A percentile compares a stretch with the other conserved stretches of the same genome.
Evolutionary conservation across 2,888 invertebrate species (phyloP).

Genomic region (Trilocha varians): DNA sequence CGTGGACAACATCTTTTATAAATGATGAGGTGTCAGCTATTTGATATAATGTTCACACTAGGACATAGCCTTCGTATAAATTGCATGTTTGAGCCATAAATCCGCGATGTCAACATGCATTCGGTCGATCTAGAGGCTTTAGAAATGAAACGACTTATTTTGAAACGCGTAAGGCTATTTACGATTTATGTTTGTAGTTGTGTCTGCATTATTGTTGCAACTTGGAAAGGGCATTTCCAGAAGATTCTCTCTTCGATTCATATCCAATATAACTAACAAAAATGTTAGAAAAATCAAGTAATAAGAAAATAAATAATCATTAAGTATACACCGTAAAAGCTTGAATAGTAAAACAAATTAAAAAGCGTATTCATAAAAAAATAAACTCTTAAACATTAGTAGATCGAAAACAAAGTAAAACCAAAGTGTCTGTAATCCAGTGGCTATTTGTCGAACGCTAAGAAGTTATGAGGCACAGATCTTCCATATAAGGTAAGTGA

Average conservation of each 20-base stretch:
- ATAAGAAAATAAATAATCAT: too few relatives aligned
- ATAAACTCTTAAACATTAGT: neutral
- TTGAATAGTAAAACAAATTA: too few relatives aligned
- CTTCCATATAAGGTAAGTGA: slow-evolving; percentile 24
- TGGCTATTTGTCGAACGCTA: slow-evolving; percentile 31
- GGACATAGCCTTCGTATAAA: slow-evolving; percentile 20
- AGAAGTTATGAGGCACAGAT: slow-evolving; percentile 24
- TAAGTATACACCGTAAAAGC: too few relatives aligned
- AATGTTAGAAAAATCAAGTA: too few relatives aligned
- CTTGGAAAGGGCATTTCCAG: too few relatives aligned
- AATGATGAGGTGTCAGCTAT: slow-evolving; percentile 35
- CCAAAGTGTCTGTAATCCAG: slow-evolving; percentile 13
- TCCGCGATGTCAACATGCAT: slow-evolving; percentile 25
- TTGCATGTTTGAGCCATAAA: slow-evolving; percentile 26
- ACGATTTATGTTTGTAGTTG: neutral
- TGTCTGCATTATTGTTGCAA: too few relatives aligned
- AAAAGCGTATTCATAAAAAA: too few relatives aligned
- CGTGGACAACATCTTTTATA: slow-evolving; percentile 32
- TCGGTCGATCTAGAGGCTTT: neutral
- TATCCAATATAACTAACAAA: too few relatives aligned
- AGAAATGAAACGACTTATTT: neutral
- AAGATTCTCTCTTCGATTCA: too few relatives aligned
- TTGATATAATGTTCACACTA: slow-evolving; percentile 56
- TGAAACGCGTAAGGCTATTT: neutral
- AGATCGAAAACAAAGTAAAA: slow-evolving; percentile 8